Conservation (phyloP, 2,888 invertebrate genomes). For the Julus scanicus region DNA sequence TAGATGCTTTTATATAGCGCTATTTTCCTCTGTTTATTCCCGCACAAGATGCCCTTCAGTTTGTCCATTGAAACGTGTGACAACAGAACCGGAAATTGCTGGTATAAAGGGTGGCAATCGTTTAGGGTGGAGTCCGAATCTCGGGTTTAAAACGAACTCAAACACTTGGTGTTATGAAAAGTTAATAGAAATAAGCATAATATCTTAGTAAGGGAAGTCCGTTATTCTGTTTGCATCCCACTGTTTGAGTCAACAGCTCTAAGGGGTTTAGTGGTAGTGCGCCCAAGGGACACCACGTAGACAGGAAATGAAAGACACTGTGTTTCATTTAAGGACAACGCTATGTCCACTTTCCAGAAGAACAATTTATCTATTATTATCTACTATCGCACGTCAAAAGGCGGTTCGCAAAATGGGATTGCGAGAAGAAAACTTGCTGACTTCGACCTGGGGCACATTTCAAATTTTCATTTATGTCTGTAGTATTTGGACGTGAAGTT, state of each 20-base stretch:
- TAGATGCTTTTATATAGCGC: neutral
- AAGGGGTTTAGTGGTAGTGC: slow-evolving; percentile 30
- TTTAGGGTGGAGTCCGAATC: slow-evolving; percentile 37
- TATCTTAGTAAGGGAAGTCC: neutral
- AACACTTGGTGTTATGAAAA: slow-evolving; percentile 32
- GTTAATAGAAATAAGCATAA: slow-evolving; percentile 42
- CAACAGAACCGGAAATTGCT: slow-evolving; percentile 24
- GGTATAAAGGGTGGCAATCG: slow-evolving; percentile 9
- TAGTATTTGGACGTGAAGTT: neutral
- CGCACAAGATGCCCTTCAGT: slow-evolving; percentile 15
- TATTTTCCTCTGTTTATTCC: neutral
- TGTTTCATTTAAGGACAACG: slow-evolving; percentile 45
- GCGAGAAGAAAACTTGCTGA: neutral
- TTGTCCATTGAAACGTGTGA: slow-evolving; percentile 35
- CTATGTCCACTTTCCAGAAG: slow-evolving; percentile 42
- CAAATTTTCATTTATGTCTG: neutral
- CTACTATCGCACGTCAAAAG: slow-evolving; percentile 8
- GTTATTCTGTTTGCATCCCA: slow-evolving; percentile 39
- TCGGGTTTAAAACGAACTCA: slow-evolving; percentile 34
- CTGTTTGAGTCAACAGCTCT: slow-evolving; percentile 36
- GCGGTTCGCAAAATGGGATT: neutral
- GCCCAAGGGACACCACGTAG: slow-evolving; percentile 10
- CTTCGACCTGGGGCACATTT: neutral
- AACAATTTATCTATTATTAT: slow-evolving; percentile 46
- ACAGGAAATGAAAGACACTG: slow-evolving; percentile 51